Evolutionary conservation across 2,797 vertebrate genomes (phyloP), one percentile per base, ranked within the genome.

Genomic region (Pseudopleuronectes americanus): DNA sequence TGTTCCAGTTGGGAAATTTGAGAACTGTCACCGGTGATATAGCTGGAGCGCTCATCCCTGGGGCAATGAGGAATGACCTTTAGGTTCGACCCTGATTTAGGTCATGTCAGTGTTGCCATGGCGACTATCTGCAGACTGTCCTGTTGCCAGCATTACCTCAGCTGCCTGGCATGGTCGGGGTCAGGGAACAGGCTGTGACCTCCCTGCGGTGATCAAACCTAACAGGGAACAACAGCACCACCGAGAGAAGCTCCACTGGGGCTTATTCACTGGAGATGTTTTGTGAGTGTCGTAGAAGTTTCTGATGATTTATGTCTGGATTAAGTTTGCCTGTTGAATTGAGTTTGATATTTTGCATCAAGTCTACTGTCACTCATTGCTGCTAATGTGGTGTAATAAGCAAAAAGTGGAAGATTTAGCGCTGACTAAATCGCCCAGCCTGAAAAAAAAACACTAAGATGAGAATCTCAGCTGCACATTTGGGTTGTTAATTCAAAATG

Each of bases 141-240:
- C 83, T 74, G 84, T 79, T 85, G 90, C 86, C 85, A 79, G 81
- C 92, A 95, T 95, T 95, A 95, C 94, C 92, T 95, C 94, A 95
- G 90, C 92, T 87, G 89, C 89, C 90, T 93, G 93, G 94, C 90
- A 94, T 94, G 86, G 86, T 85, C 83, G 77, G 92, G 92, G 93
- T 94, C 93, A 94, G 85, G 84, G 92, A 92, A 90, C 92, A 94
- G 90, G 86, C 92, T 89, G 84, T 91, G 93, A 93, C 93, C 94
- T 93, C 86, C 79, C 81, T 63, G 54, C 84, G 75, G 90, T 90
- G 91, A 92, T 88, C 81, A 77, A 90, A 85, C 87, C 90, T 83
- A 81, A 84, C 67, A 64, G 82, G 71, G 82, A 92, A 91, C 81
- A 82, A 90, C 91, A 89, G 89, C 83, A 88, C 63, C 75, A 72